These are phyloP conservation scores for Microplitis mediator DNA, from an alignment of 1,140 invertebrate genomes.

Conservation along the genomic window DNA sequence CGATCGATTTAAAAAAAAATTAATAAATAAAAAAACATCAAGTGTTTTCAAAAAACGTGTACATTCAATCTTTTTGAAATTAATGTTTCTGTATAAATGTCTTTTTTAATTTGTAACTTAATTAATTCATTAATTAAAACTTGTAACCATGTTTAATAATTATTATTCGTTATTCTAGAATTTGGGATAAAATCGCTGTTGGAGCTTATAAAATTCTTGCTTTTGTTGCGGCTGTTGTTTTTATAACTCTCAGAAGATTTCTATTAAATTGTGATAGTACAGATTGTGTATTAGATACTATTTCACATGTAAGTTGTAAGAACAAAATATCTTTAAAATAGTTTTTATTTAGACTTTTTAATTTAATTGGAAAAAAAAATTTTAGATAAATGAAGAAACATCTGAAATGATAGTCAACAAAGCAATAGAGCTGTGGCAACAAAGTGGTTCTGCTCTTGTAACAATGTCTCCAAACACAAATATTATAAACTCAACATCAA, in stretches of 20 bases:
- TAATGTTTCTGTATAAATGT: no score
- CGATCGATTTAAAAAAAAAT: no score
- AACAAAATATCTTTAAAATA: neutral
- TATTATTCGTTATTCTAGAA: conserved; percentile 63
- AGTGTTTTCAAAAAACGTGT: no score
- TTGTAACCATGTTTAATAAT: conserved; percentile 6
- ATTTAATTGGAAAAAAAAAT: conserved; percentile 10
- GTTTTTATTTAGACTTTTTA: neutral
- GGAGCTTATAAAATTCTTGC: conserved; percentile 82
- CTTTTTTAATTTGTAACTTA: no score
- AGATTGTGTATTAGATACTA: conserved; percentile 68
- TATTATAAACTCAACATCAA: conserved; percentile 8
- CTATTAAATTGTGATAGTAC: conserved; percentile 68
- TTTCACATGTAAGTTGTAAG: conserved; percentile 63
- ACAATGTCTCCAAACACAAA: conserved; percentile 33
- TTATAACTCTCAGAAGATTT: conserved; percentile 71
- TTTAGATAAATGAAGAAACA: conserved; percentile 76
- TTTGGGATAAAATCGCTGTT: conserved; percentile 88
- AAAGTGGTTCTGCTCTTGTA: conserved; percentile 59
- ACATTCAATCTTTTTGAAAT: no score
- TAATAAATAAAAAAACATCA: no score
- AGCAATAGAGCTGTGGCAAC: conserved; percentile 79
- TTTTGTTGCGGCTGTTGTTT: conserved; percentile 75
- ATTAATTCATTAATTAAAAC: no score
- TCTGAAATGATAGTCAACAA: conserved; percentile 79